Base-by-base conservation (phyloP, 2,113 vertebrate genomes). In the Micronycteris hirsuta region DNA sequence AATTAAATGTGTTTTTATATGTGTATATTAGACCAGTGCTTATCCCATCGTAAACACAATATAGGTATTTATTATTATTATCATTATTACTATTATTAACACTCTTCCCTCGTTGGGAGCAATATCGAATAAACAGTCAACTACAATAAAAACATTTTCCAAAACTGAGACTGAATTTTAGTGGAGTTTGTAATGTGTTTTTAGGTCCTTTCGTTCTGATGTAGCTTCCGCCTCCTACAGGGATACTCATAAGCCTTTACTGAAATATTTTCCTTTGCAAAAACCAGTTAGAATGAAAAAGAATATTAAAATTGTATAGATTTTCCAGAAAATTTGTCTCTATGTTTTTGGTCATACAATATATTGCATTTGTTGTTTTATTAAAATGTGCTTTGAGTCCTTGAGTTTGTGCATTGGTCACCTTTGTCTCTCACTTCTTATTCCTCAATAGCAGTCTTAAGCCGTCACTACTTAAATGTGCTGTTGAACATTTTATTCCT, bases 401-500 rank as follows among this genome's bases (percentile, higher is more conserved):
- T 94, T 94, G 52, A 77, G 52, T 74, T 88, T 96, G 49, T 73
- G 28, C 54, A 47, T 41, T 88, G 67, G 1, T 70, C 73, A 80
- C 33, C 17, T 93, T 80, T 71, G 19, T 86, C 28, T 70, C n/a
- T 97, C 80, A 52, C 68, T 82, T 83, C 61, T 83, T 93, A 83
- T 74, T 94, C 78, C 38, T 86, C 80, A 93, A 54, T 5, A 86
- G 3, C 38, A 81, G 9, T 83, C 28, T 45, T 96, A 86, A 78
- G 54, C 7, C 33, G 91, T 96, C 2, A n/a, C 31, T 84, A 47
- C 38, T 70, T 7, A 22, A 92, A 61, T 87, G n/a, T 86, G 45
- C 63, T 95, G 28, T 80, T 93, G 41, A 89, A 80, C 26, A 93
- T 93, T 93, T 94, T 90, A 93, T 95, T 70, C 33, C n/a, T 92